Evolutionary conservation across 2,797 vertebrate species (phyloP).

Genomic region (Nasua narica): DNA sequence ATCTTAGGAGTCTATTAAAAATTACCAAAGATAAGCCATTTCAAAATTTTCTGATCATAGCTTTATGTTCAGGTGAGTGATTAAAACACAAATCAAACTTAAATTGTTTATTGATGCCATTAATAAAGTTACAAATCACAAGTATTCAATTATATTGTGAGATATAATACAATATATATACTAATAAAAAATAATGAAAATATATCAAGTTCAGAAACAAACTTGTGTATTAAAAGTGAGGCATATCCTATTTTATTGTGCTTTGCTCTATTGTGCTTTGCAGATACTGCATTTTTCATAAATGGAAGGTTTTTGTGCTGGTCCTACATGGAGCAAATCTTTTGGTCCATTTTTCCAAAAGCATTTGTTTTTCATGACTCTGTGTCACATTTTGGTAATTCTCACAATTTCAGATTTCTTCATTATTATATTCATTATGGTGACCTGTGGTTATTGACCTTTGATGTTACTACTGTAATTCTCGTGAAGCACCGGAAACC

Average conservation of each 20-base stretch:
- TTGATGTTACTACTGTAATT: neutral
- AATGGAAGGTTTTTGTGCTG: neutral
- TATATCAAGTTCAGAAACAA: neutral
- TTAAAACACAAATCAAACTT: conserved; percentile 23
- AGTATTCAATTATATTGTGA: neutral
- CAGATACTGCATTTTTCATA: neutral
- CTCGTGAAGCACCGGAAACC: neutral
- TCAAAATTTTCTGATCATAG: conserved; percentile 21
- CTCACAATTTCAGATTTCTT: neutral
- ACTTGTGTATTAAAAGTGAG: neutral
- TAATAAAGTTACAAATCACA: neutral
- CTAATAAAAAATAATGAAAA: neutral
- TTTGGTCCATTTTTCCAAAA: neutral
- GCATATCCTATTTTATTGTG: neutral
- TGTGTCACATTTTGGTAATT: neutral
- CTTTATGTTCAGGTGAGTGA: neutral
- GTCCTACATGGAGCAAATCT: neutral
- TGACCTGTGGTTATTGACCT: neutral
- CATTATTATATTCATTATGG: neutral
- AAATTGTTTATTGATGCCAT: neutral
- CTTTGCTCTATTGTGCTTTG: neutral
- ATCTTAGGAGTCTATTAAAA: conserved; percentile 30
- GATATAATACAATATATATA: neutral
- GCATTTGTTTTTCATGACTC: neutral
- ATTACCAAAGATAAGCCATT: neutral